Base-by-base conservation (phyloP, 2,888 invertebrate genomes). In the Hirtodrosophila histrioides region DNA sequence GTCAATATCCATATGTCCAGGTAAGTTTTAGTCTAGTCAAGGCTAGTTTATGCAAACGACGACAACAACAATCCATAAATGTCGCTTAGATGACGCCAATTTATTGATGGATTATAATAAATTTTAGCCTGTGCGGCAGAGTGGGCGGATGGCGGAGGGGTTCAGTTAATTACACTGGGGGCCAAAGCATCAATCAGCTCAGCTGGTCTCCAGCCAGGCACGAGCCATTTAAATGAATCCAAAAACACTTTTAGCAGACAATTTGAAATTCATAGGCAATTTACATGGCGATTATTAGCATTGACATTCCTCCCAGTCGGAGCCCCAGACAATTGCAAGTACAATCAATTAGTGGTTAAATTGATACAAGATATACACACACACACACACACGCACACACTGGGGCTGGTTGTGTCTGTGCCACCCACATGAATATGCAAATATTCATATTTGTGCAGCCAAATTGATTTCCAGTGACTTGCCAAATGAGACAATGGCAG, bases 201-300 rank as follows among this genome's bases (percentile, higher is more conserved):
- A 41, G 65, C 41, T 70, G 36, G 17, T 1, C 17, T 2, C 17
- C 17, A 49, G 23, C 2, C 29, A 24, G 49, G 37, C 63, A 78
- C 78, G 56, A 66, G 69, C 56, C 49, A 46, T 23, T 58, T 27
- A 44, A 60, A 45, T 64, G 69, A 9, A 43, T 55, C 50, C 51
- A 12, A 67, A 31, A 51, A 54, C 74, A 64, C 71, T 66, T 46
- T 48, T 48, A 31, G 23, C 53, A 61, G 60, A 60, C 76, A 57
- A 68, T 81, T 85, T 86, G 70, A 75, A 71, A 85, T 87, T 73
- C 77, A 82, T 75, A 72, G 77, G 58, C 81, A 83, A 86, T 88
- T 88, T 86, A 84, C 78, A 86, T 86, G 74, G 71, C 68, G 80
- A 86, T 88, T 88, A 84, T 84, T 88, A 84, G 75, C 84, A 84